phyloP scores from a whole-genome alignment of 2,888 invertebrate species.

The Ormyrus nitidulus region DNA sequence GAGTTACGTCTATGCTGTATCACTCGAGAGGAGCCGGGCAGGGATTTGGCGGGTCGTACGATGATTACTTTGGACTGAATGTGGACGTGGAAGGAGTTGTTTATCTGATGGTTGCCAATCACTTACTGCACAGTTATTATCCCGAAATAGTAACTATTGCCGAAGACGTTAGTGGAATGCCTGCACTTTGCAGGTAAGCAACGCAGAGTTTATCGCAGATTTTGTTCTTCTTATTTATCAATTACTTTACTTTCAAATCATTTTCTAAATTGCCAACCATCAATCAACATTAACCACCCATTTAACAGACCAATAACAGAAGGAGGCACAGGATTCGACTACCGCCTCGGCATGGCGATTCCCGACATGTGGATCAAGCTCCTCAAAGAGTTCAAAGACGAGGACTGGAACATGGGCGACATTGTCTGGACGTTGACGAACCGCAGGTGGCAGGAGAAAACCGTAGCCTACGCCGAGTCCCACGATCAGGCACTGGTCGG shows the following conservation, averaged over 20 bases:
- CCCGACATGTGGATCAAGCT: slow-evolving; percentile 99
- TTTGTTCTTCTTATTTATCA: not conserved
- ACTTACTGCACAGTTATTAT: slow-evolving; percentile 88
- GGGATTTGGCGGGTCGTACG: slow-evolving; percentile 95
- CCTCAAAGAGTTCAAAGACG: slow-evolving; percentile 89
- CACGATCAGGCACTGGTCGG: slow-evolving; percentile 99
- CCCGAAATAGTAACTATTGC: slow-evolving; percentile 93
- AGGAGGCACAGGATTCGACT: slow-evolving; percentile 97
- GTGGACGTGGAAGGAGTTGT: slow-evolving; percentile 97
- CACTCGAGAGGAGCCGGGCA: slow-evolving; percentile 96
- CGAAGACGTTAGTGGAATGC: slow-evolving; percentile 99
- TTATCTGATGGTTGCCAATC: slow-evolving; percentile 96
- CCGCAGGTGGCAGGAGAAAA: slow-evolving; percentile 95
- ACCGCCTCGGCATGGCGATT: slow-evolving; percentile 98
- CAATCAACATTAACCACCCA: too few relatives aligned
- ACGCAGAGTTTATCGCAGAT: not conserved
- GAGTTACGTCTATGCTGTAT: slow-evolving; percentile 98
- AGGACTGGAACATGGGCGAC: slow-evolving; percentile 95
- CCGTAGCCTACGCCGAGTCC: slow-evolving; percentile 98
- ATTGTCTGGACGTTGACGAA: slow-evolving; percentile 95
- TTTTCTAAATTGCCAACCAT: not conserved
- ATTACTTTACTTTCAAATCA: not conserved
- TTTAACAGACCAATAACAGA: slow-evolving; percentile 87
- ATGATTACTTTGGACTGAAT: slow-evolving; percentile 97
- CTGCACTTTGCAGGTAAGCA: slow-evolving; percentile 84